A percentile compares a stretch with the other conserved stretches of the same genome.
Conservation (phyloP, 2,113 vertebrate genomes). For the Pogona vitticeps region DNA sequence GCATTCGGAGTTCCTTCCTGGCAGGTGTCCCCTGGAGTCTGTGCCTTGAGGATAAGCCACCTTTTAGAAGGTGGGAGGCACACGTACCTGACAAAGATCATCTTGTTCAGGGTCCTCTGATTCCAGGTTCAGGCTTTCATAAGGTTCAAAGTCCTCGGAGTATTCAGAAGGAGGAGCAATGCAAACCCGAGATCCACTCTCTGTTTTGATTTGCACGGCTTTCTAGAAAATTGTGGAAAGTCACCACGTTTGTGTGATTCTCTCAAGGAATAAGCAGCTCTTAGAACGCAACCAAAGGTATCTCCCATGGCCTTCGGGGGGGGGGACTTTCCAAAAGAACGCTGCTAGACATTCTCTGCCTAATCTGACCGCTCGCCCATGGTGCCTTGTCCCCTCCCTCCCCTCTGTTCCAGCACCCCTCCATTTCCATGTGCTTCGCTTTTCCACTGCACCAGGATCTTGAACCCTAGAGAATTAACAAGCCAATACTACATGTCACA, state of each 20-base stretch:
- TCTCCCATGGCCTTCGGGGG: neutral
- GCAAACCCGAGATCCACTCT: slow-evolving; percentile 78
- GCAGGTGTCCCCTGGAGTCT: too few relatives aligned
- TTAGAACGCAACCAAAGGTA: neutral
- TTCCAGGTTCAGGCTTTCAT: slow-evolving; percentile 77
- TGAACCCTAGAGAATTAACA: neutral
- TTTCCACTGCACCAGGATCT: neutral
- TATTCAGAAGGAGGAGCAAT: slow-evolving; percentile 79
- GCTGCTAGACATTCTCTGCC: neutral
- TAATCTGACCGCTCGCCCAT: neutral
- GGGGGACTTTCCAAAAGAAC: neutral
- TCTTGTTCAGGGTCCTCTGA: slow-evolving; percentile 54
- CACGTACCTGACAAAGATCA: slow-evolving; percentile 64
- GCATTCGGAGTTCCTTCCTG: too few relatives aligned
- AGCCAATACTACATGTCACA: neutral
- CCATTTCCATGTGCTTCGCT: neutral
- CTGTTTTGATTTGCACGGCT: slow-evolving; percentile 87
- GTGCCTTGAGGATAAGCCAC: too few relatives aligned
- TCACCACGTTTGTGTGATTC: neutral
- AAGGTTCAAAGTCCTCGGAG: slow-evolving; percentile 85
- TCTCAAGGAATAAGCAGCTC: neutral
- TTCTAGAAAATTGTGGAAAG: slow-evolving; percentile 72
- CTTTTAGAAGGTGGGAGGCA: neutral
- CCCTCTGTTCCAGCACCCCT: neutral
- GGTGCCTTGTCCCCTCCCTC: neutral